phyloP scores from a whole-genome alignment of 2,888 invertebrate genomes.

The Tetheella fluctuosa region DNA sequence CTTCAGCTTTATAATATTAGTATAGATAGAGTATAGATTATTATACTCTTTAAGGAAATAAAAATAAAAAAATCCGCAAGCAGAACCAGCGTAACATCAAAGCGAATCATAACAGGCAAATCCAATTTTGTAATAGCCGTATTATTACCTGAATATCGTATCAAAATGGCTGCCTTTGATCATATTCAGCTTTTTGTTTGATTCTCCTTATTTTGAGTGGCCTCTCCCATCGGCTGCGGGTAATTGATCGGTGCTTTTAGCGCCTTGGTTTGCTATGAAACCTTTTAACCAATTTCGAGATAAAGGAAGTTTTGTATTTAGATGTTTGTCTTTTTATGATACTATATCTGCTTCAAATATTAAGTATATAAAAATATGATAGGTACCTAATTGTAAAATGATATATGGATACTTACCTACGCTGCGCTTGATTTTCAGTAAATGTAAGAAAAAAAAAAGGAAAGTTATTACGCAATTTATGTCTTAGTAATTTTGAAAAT shows the following conservation, averaged over 20 bases:
- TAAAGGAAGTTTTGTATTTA: background rate
- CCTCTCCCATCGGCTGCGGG: background rate
- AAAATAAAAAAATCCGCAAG: background rate
- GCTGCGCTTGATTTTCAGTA: too few relatives aligned
- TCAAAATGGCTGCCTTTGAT: slow-evolving; percentile 48
- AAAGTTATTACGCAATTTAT: too few relatives aligned
- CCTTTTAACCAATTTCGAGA: slow-evolving; percentile 1
- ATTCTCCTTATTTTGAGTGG: background rate
- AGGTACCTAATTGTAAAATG: too few relatives aligned
- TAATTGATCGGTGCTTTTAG: slow-evolving; percentile 12
- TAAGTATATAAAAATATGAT: too few relatives aligned
- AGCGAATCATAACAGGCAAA: slow-evolving; percentile 43
- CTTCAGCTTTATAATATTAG: too few relatives aligned
- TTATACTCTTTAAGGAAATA: too few relatives aligned
- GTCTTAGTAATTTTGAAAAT: too few relatives aligned
- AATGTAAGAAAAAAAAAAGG: too few relatives aligned
- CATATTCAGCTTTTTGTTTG: slow-evolving; percentile 14
- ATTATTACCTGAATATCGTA: slow-evolving; percentile 45
- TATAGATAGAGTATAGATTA: too few relatives aligned
- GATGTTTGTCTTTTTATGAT: background rate
- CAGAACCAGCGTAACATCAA: slow-evolving; percentile 20
- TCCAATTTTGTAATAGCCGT: slow-evolving; percentile 62
- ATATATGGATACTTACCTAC: too few relatives aligned
- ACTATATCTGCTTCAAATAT: too few relatives aligned
- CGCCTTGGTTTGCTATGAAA: background rate